Conservation (phyloP, 37 sponge, comb jelly and placozoan genomes). For the Halichondria panicea region DNA sequence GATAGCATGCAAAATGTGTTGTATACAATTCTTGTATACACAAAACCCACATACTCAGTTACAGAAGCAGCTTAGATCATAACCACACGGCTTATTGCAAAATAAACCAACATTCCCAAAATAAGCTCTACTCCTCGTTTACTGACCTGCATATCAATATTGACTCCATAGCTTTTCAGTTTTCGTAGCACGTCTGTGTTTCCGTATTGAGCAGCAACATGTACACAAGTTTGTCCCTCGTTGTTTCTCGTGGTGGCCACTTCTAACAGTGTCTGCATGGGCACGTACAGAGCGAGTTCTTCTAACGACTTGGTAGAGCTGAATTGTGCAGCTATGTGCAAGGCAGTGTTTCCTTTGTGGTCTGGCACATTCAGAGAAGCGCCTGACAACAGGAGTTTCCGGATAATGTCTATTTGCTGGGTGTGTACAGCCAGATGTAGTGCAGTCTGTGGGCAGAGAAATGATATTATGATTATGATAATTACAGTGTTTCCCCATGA, state of each 20-base stretch:
- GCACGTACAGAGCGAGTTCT: constrained; percentile 29
- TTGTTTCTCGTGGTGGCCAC: constrained; percentile 49
- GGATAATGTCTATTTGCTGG: constrained; percentile 55
- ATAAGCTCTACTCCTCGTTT: not conserved
- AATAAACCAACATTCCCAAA: no score
- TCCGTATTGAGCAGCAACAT: constrained; percentile 47
- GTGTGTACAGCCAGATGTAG: constrained; percentile 79
- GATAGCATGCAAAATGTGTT: no score
- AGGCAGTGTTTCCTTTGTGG: constrained; percentile 84
- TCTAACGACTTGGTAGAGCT: constrained; percentile 51
- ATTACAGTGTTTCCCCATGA: not conserved
- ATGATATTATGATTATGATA: not conserved
- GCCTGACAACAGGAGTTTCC: constrained; percentile 49
- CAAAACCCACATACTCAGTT: no score
- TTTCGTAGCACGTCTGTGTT: constrained; percentile 49
- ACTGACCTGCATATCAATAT: constrained; percentile 74
- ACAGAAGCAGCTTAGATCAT: no score
- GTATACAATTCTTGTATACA: no score
- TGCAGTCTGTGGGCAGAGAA: constrained; percentile 57
- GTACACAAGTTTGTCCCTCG: constrained; percentile 68
- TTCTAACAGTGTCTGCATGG: constrained; percentile 20
- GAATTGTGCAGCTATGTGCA: constrained; percentile 68
- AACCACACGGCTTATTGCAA: no score
- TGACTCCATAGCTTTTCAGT: constrained; percentile 61
- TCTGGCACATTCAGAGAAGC: constrained; percentile 64